Evolutionary conservation across 2,888 invertebrate species (phyloP), one percentile per base, ranked within the genome.

Genomic region (Alsophila aescularia): DNA sequence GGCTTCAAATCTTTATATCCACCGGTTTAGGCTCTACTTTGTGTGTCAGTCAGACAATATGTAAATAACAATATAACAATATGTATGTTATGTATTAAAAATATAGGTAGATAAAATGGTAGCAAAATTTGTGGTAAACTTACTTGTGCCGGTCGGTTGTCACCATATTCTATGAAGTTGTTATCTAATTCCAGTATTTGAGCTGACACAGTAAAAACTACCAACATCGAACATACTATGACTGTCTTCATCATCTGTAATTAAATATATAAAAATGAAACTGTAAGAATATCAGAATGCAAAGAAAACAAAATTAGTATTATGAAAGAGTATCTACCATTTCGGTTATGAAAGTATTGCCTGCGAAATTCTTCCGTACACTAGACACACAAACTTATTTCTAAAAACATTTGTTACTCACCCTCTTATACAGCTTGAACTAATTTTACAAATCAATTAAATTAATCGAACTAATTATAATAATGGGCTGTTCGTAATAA

Each of bases 91-190:
- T n/a, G n/a, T n/a, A n/a, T n/a, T n/a, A n/a, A n/a, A n/a, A n/a
- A n/a, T n/a, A n/a, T n/a, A n/a, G n/a, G n/a, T n/a, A 24, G 7
- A 5, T 24, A 13, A 32, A 29, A 14, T n/a, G n/a, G n/a, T n/a
- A n/a, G n/a, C 8, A 36, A 36, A n/a, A 12, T 0, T n/a, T 5
- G 14, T 21, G 8, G 15, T 18, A 16, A 45, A 71, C 69, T 67
- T 66, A 76, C 75, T 21, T 63, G 67, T 45, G 61, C 53, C 0
- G 66, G 64, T 13, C 45, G 47, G 8, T 60, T 53, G 12, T 47
- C 39, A 27, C 64, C 66, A 63, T 64, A 74, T 58, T 72, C 73
- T n/a, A 79, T 69, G 14, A 70, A 31, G 39, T 77, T 75, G 21
- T 69, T 63, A 31, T 64, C 69, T 4, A 70, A 55, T 2, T 73